Percentiles rank a stretch among this genome's conserved stretches.
Evolutionary conservation across 2,888 invertebrate species (phyloP).

Genomic region (Caradrina clavipalpis): DNA sequence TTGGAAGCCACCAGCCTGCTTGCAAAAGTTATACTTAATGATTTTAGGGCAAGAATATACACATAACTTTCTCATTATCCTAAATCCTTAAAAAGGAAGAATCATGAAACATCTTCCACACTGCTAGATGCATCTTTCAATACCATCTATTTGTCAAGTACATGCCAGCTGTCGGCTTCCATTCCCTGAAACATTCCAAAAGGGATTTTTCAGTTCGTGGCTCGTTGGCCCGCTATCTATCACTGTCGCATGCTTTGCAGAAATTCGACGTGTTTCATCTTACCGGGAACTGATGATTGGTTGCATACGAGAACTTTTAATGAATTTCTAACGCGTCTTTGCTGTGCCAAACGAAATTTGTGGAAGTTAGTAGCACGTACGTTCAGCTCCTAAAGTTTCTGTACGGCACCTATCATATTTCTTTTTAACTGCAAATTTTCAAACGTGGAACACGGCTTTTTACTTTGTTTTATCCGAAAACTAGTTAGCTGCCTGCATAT

Average conservation of each 20-base stretch:
- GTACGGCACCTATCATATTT: constrained; percentile 8
- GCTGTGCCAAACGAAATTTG: constrained; percentile 7
- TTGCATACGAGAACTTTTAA: constrained; percentile 45
- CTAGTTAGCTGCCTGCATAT: constrained; percentile 22
- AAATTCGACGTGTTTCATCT: constrained; percentile 51
- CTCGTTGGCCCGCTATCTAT: constrained; percentile 63
- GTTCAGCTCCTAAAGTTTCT: constrained; percentile 5
- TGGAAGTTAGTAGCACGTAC: constrained; percentile 11
- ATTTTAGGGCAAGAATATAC: no score
- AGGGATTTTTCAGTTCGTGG: constrained; percentile 63
- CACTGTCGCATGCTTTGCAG: constrained; percentile 52
- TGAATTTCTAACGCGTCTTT: constrained; percentile 21
- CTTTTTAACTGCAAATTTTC: constrained; percentile 31
- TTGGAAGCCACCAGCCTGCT: neutral
- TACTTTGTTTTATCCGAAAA: constrained; percentile 16
- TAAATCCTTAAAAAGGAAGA: neutral
- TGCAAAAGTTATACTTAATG: neutral
- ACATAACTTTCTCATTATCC: neutral
- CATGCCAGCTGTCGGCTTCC: constrained; percentile 14
- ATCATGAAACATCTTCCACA: neutral
- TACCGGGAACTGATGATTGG: constrained; percentile 34
- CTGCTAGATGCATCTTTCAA: constrained; percentile 43
- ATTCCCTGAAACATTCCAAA: constrained; percentile 45
- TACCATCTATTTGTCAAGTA: constrained; percentile 39
- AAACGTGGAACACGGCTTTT: constrained; percentile 25